Evolutionary conservation across 2,113 vertebrate genomes (phyloP).

Genomic region (Peromyscus californicus): DNA sequence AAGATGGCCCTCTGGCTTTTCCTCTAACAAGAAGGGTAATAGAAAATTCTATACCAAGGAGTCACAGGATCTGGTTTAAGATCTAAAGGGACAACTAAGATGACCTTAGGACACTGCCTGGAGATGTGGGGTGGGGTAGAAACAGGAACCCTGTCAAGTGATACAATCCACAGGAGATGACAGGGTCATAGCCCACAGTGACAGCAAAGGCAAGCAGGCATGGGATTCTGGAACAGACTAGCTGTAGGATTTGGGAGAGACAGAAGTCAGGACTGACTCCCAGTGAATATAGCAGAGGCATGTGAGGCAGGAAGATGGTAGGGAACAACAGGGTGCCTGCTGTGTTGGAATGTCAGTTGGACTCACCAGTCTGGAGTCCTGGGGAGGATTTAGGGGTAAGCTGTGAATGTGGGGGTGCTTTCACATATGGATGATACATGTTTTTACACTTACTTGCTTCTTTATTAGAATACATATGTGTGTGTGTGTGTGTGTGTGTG

Average conservation of each 20-base stretch:
- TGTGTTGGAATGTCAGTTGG: background rate
- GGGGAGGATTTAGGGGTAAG: background rate
- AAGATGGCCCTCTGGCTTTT: background rate
- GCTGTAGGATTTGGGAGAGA: background rate
- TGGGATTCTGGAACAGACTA: background rate
- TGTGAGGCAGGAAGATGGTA: background rate
- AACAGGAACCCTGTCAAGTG: background rate
- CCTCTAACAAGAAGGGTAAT: background rate
- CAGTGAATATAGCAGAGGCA: fast-evolving
- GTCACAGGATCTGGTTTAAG: background rate
- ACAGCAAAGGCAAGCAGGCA: background rate
- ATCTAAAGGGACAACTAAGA: background rate
- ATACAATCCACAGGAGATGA: background rate
- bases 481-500: too few species aligned
- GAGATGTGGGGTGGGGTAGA: background rate
- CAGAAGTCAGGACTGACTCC: background rate
- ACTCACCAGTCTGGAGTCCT: background rate
- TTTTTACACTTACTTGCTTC: background rate
- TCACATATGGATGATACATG: background rate
- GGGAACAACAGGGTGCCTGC: background rate
- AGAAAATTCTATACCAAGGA: background rate
- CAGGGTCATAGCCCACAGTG: background rate
- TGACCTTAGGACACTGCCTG: background rate
- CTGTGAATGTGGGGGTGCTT: background rate
- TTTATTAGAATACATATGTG: background rate